These are phyloP conservation scores for Argyrosomus regius DNA, from an alignment of 2,797 vertebrate genomes.

Conservation along the genomic window DNA sequence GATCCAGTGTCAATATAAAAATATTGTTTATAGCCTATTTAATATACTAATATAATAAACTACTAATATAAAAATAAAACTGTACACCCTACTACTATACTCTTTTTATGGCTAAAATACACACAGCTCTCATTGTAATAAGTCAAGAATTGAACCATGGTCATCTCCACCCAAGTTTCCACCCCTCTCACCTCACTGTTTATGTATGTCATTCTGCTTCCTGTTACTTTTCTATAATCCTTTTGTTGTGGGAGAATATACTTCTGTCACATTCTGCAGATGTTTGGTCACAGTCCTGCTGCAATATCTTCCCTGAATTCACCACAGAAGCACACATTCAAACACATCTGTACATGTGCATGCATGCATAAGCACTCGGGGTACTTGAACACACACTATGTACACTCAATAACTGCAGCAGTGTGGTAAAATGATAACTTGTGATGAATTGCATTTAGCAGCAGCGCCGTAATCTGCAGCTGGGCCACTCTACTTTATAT, in stretches of 20 bases:
- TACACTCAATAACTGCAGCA: slow-evolving; percentile 23
- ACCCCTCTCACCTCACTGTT: neutral
- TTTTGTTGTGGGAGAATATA: neutral
- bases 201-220: neutral
- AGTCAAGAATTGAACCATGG: too few relatives aligned
- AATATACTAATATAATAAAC: neutral
- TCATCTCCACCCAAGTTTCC: neutral
- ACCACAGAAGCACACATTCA: slow-evolving; percentile 5
- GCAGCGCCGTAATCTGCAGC: slow-evolving; percentile 37
- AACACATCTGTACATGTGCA: neutral
- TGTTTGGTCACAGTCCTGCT: slow-evolving; percentile 19
- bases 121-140: too few relatives aligned
- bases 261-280: slow-evolving; percentile 8
- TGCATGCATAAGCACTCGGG: neutral
- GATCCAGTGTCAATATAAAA: neutral
- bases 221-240: neutral
- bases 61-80: too few relatives aligned
- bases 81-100: neutral
- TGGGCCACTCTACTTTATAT: slow-evolving; percentile 30
- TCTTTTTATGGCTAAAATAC: neutral
- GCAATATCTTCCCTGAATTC: slow-evolving; percentile 1
- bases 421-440: slow-evolving; percentile 25
- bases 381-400: neutral
- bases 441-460: slow-evolving; percentile 46
- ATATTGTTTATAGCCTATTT: neutral